Percentiles rank a stretch among this genome's conserved stretches.
Evolutionary conservation across 1,140 invertebrate species (phyloP).

Genomic region (Cydia pomonella): DNA sequence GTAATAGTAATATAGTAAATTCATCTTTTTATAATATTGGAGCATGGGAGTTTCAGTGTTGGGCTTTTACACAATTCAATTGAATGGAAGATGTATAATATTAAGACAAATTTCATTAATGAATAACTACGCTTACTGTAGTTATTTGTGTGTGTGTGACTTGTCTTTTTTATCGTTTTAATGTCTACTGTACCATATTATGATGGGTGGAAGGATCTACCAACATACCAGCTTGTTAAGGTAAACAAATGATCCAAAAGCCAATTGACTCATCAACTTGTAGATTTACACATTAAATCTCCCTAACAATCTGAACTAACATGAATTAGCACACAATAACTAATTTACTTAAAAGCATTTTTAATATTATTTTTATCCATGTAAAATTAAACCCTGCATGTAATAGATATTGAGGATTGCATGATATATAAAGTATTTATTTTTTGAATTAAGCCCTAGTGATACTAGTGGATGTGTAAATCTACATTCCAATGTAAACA

Average conservation of each 20-base stretch:
- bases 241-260: slow-evolving; percentile 75
- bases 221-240: slow-evolving; percentile 82
- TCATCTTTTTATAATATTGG: slow-evolving; percentile 25
- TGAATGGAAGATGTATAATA: slow-evolving; percentile 28
- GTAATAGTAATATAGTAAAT: slow-evolving; percentile 14
- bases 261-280: slow-evolving; percentile 67
- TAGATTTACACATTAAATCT: slow-evolving; percentile 75
- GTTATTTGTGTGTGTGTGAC: slow-evolving; percentile 78
- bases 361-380: slow-evolving; percentile 26
- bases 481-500: slow-evolving; percentile 57
- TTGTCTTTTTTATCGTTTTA: slow-evolving; percentile 80
- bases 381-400: slow-evolving; percentile 36
- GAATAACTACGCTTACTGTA: slow-evolving; percentile 67
- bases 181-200: slow-evolving; percentile 77
- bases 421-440: not conserved
- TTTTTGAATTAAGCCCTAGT: slow-evolving; percentile 29
- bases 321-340: not conserved
- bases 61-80: slow-evolving; percentile 34
- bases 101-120: slow-evolving; percentile 26
- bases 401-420: slow-evolving; percentile 22
- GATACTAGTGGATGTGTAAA: slow-evolving; percentile 67
- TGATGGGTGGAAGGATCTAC: slow-evolving; percentile 81
- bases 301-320: slow-evolving; percentile 9
- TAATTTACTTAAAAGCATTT: slow-evolving; percentile 10
- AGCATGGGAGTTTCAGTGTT: slow-evolving; percentile 34